A percentile compares a stretch with the other conserved stretches of the same genome.
Evolutionary conservation across 2,797 vertebrate species (phyloP).

Genomic region (Microctenopoma steveboyesi): DNA sequence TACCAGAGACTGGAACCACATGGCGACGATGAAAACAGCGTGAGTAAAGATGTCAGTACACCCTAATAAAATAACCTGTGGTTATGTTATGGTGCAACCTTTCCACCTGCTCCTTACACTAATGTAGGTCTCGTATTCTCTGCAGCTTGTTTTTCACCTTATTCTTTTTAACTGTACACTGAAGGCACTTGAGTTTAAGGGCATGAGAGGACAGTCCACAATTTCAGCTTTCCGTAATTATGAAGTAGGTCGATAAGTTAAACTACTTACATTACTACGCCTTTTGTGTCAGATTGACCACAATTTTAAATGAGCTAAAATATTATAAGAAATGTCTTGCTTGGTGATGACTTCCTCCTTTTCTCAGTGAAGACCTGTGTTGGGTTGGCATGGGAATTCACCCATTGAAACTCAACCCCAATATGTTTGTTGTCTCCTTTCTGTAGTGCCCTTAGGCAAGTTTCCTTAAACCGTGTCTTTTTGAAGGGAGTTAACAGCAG

Average conservation of each 20-base stretch:
- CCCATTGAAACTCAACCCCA: conserved; percentile 1
- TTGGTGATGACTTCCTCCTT: no score
- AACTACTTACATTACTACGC: no score
- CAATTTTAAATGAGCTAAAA: no score
- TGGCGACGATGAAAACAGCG: conserved; percentile 44
- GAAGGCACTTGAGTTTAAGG: no score
- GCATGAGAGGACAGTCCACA: no score
- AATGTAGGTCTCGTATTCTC: conserved; percentile 42
- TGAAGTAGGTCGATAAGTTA: no score
- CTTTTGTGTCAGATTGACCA: no score
- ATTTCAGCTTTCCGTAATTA: no score
- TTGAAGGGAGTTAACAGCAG: background rate
- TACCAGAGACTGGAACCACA: conserved; percentile 59
- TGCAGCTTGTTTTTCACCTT: conserved; percentile 14
- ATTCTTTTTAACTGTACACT: conserved; percentile 16
- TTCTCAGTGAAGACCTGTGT: no score
- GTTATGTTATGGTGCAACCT: conserved; percentile 44
- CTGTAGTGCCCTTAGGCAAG: background rate
- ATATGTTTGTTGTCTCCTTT: conserved; percentile 5
- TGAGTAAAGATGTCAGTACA: conserved; percentile 34
- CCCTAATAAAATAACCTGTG: conserved; percentile 42
- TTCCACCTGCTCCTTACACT: conserved; percentile 37
- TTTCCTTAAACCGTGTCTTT: background rate
- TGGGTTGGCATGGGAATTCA: background rate
- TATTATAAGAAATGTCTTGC: no score